phyloP scores from a whole-genome alignment of 2,797 vertebrate genomes.

The Rhinogobio ventralis region DNA sequence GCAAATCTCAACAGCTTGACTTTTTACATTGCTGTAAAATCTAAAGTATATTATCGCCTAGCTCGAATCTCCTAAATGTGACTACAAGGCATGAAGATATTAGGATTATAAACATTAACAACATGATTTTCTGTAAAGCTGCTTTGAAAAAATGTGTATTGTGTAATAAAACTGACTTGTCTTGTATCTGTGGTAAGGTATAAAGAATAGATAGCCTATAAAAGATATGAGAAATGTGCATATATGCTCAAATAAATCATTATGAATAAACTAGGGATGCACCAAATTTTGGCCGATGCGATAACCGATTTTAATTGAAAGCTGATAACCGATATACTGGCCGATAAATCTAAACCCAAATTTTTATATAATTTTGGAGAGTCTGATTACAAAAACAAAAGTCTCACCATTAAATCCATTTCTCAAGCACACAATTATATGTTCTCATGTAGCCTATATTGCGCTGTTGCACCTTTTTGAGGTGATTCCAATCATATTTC shows the following conservation, averaged over 20 bases:
- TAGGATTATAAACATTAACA: not conserved
- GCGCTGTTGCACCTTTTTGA: too few species aligned
- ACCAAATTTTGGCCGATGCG: too few species aligned
- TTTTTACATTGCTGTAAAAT: not conserved
- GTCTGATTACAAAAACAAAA: too few species aligned
- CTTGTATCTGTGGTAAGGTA: not conserved
- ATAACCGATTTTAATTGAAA: too few species aligned
- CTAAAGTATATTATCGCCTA: not conserved
- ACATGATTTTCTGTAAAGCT: not conserved
- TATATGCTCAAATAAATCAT: not conserved
- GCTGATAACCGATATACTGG: too few species aligned
- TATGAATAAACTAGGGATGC: not conserved
- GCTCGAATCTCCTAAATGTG: not conserved
- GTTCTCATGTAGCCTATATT: too few species aligned
- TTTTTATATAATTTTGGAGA: too few species aligned
- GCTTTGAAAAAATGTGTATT: not conserved
- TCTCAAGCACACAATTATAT: too few species aligned
- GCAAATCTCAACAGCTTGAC: not conserved
- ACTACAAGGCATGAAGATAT: not conserved
- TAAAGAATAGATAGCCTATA: not conserved
- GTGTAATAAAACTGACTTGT: not conserved
- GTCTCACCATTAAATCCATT: too few species aligned
- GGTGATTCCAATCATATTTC: too few species aligned
- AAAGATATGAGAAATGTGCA: not conserved
- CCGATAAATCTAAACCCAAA: too few species aligned